Evolutionary conservation across 2,888 invertebrate species (phyloP).

Genomic region (Stenodema calcarata): DNA sequence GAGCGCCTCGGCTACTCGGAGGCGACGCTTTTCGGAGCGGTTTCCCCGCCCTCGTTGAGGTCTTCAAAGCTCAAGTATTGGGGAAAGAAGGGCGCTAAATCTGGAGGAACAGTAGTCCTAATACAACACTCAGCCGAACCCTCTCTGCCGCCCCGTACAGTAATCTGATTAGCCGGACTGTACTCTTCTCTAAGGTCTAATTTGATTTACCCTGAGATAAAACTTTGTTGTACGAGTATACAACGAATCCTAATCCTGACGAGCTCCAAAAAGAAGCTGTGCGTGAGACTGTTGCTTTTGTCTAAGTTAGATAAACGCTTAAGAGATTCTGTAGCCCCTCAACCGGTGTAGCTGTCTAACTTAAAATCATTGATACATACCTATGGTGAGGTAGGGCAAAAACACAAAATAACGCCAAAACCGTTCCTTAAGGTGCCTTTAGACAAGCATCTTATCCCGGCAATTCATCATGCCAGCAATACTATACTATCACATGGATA

Average conservation of each 20-base stretch:
- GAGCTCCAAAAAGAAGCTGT: too few species aligned
- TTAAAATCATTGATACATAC: too few species aligned
- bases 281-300: too few species aligned
- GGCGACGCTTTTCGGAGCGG: conserved; percentile 7
- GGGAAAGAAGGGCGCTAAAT: conserved; percentile 20
- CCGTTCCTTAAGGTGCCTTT: too few species aligned
- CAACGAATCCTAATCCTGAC: neutral
- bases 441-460: too few species aligned
- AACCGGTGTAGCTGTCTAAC: too few species aligned
- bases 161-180: neutral
- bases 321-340: too few species aligned
- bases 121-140: conserved; percentile 12
- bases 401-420: too few species aligned
- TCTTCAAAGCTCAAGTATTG: conserved; percentile 33
- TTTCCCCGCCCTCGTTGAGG: conserved; percentile 15
- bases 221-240: neutral
- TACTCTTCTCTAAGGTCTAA: neutral
- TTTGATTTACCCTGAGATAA: neutral
- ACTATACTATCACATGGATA: too few species aligned
- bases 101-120: conserved; percentile 29
- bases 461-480: too few species aligned
- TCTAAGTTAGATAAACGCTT: too few species aligned
- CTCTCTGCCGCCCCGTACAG: neutral
- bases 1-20: neutral
- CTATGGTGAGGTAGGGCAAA: too few species aligned